Base-by-base conservation (phyloP, 2,113 vertebrate genomes). In the Oryzias javanicus region DNA sequence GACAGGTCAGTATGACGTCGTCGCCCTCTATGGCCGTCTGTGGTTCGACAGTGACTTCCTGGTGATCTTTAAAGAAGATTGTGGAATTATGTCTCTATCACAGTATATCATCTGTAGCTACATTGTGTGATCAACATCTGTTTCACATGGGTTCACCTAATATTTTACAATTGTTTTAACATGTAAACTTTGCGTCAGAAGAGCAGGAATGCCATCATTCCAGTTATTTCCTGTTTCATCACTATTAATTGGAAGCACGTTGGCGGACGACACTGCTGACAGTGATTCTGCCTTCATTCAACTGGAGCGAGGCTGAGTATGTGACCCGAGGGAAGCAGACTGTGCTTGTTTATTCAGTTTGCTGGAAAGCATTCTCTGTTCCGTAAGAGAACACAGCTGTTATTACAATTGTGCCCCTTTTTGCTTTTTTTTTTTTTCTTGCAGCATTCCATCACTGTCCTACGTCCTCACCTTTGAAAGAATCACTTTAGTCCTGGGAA, bases 221-320 rank as follows among this genome's bases (percentile, higher is more conserved):
- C 77, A 79, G 81, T 85, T 90, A 83, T 88, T 91, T 91, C 86
- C 92, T 87, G 86, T 91, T 91, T 92, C 87, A 88, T 91, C 85
- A 89, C 70, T 74, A 80, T 60, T 92, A 91, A 93, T 90, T 91
- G 78, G 72, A 93, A 91, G 88, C 89, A 92, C 2, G 88, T 90
- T 90, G 81, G 67, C 52, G 54, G 71, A 80, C 51, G 67, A 67
- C 76, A 18, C 55, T 49, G 77, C 71, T 78, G 72, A 86, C 65
- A 78, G 81, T 49, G 48, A 74, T 80, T 64, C 70, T 63, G 68
- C 82, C 66, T 73, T 63, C 63, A 59, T 83, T 79, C 81, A 82
- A 72, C 85, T 72, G 71, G 68, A 84, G 78, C 47, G 62, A 79
- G 84, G 79, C 80, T 70, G 64, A 70, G 67, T 76, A 60, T 60